phyloP scores from a whole-genome alignment of 1,140 invertebrate genomes.

The Eurosta solidaginis region DNA sequence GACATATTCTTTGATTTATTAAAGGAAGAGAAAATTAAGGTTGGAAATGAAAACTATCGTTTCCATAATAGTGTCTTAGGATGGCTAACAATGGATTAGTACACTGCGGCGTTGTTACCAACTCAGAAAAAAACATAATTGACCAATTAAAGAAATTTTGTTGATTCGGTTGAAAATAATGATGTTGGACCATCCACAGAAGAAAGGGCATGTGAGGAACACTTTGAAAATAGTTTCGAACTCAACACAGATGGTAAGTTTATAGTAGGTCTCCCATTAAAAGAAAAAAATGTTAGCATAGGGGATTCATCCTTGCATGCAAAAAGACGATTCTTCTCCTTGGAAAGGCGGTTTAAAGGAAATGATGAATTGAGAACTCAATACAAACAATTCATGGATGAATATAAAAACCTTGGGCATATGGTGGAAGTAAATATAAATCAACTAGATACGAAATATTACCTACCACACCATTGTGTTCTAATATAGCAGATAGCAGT shows the following conservation, averaged over 20 bases:
- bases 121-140: conserved; percentile 15
- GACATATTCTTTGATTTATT: too few species aligned
- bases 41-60: too few species aligned
- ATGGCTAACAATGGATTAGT: conserved; percentile 36
- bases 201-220: conserved; percentile 35
- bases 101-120: not conserved
- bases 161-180: not conserved
- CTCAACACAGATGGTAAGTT: conserved; percentile 32
- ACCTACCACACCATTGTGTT: conserved; percentile 50
- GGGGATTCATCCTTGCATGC: conserved; percentile 44
- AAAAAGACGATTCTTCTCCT: conserved; percentile 44
- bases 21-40: conserved; percentile 34
- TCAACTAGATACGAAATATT: conserved; percentile 34
- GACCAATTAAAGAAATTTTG: conserved; percentile 40
- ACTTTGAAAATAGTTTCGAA: conserved; percentile 22
- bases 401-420: too few species aligned
- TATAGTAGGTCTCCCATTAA: conserved; percentile 38
- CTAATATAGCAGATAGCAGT: conserved; percentile 34
- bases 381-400: too few species aligned
- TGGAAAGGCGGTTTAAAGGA: conserved; percentile 47
- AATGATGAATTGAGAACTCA: too few species aligned
- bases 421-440: conserved; percentile 34
- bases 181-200: not conserved
- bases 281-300: conserved; percentile 39
- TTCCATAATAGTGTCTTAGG: conserved; percentile 3